Conservation (phyloP, 1,140 invertebrate genomes). For the Monochamus saltuarius region DNA sequence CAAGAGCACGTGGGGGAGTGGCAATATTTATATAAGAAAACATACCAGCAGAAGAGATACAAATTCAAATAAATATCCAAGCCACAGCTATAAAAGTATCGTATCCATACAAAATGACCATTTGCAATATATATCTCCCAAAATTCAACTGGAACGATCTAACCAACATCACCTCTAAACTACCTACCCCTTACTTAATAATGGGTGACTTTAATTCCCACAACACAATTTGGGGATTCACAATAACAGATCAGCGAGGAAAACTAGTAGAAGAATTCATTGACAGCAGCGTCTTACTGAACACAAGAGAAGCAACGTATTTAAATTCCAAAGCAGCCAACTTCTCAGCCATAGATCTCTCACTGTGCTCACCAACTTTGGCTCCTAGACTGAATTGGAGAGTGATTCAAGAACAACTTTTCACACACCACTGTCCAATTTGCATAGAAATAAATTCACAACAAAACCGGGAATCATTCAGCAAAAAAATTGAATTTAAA, state of each 20-base stretch:
- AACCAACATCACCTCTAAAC: neutral
- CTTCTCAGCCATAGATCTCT: neutral
- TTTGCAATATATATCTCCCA: neutral
- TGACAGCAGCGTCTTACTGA: neutral
- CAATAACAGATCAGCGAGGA: too few relatives aligned
- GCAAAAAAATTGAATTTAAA: too few relatives aligned
- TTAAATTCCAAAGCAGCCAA: neutral
- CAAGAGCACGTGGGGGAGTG: neutral
- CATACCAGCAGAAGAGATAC: neutral
- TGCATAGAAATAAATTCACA: too few relatives aligned
- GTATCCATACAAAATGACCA: neutral
- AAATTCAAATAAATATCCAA: neutral
- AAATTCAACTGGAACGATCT: neutral
- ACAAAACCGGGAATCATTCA: too few relatives aligned
- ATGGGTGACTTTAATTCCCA: slow-evolving; percentile 2
- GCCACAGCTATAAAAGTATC: neutral
- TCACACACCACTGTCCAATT: too few relatives aligned
- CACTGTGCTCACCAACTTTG: neutral
- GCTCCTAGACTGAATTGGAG: neutral
- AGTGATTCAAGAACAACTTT: too few relatives aligned
- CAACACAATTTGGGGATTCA: neutral
- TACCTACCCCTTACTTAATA: neutral
- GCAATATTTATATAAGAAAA: neutral
- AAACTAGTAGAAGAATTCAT: too few relatives aligned
- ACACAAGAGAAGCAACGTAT: neutral